phyloP scores from a whole-genome alignment of 2,797 vertebrate species.

The Gallinago nigripennis region DNA sequence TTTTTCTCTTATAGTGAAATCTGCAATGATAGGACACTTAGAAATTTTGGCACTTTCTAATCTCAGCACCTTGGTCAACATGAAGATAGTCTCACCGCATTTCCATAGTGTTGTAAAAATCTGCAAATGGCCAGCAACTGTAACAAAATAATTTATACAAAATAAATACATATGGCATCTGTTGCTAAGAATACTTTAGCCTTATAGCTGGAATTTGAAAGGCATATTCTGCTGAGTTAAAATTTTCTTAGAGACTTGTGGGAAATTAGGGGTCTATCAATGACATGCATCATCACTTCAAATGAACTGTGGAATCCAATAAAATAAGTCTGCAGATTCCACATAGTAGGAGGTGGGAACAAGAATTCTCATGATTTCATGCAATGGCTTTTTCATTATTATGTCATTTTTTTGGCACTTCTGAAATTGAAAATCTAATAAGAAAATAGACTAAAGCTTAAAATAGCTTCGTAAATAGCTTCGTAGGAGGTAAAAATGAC shows the following conservation, averaged over 20 bases:
- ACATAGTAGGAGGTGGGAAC: not conserved
- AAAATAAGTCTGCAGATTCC: constrained; percentile 33
- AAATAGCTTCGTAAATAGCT: constrained; percentile 32
- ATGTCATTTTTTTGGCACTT: not conserved
- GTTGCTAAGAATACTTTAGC: not conserved
- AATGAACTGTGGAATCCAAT: constrained; percentile 53
- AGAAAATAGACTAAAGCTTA: not conserved
- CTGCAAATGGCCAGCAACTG: not conserved
- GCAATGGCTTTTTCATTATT: not conserved
- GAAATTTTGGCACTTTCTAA: not conserved
- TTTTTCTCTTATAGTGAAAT: not conserved
- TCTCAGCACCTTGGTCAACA: not conserved
- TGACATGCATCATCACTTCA: constrained; percentile 51
- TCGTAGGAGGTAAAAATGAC: not conserved
- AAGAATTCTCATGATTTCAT: constrained; percentile 42
- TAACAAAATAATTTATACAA: not conserved
- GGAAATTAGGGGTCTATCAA: constrained; percentile 19
- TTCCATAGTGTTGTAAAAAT: not conserved
- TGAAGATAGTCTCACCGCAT: not conserved
- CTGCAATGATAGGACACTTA: not conserved
- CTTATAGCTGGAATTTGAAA: not conserved
- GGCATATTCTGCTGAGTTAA: not conserved
- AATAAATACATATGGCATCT: not conserved
- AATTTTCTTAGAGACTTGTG: not conserved
- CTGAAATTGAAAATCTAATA: constrained; percentile 10